Evolutionary conservation across 2,888 invertebrate species (phyloP), one percentile per base, ranked within the genome.

Genomic region (Lysandra bellargus): DNA sequence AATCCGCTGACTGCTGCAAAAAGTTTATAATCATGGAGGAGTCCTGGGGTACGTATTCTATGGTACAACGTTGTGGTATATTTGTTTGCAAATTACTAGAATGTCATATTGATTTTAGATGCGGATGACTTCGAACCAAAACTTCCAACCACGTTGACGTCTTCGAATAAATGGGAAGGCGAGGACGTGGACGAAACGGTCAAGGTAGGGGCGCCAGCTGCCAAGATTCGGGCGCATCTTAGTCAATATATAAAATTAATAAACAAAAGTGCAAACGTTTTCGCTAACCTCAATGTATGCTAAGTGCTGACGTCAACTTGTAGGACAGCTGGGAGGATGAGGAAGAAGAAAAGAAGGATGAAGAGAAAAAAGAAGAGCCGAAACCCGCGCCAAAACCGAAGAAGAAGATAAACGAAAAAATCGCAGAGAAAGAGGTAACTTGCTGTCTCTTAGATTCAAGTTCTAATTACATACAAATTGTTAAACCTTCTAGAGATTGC

Each of bases 301-400:
- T 89, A 91, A 88, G 93, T 93, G 93, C 92, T 93, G 92, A 91
- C 89, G 89, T 92, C 88, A 87, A 84, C 85, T 86, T 81, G n/a
- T 85, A 98, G 98, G 98, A 98, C 87, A 98, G 97, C 90, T 99
- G 99, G 99, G 98, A 99, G 89, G 98, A 98, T 92, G 98, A 97
- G 73, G 97, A 98, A 84, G 96, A 96, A 87, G 98, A 98, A 86
- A 97, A 97, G 86, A 97, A 97, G 87, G 97, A 97, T 87, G 96
- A 96, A 85, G 97, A 97, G 83, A 96, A 97, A 86, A 95, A 95
- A 86, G 96, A 96, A 81, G 95, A 95, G 83, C 87, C 91, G 1
- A 92, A 95, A 82, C 92, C 95, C 30, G 93, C 95, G 23, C 89
- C 96, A 74, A 97, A 97, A 90, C 96, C 96, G 33, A 98, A 97